These are phyloP conservation scores for Athalia rosae DNA, from an alignment of 2,888 invertebrate genomes.

Conservation along the genomic window DNA sequence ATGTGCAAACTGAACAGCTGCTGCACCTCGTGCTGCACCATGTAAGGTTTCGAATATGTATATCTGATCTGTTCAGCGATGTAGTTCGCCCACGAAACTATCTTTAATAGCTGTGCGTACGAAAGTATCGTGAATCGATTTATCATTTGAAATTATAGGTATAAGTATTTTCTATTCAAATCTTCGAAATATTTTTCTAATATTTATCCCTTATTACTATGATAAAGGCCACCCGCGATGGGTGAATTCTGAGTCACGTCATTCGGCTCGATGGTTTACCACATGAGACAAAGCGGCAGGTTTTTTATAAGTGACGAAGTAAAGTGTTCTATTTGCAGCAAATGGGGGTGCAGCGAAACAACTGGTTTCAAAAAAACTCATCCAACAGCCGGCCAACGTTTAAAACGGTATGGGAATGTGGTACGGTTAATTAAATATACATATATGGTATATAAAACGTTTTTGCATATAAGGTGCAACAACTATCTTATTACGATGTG, in stretches of 20 bases:
- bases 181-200: background rate
- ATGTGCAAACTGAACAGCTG: slow-evolving; percentile 15
- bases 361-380: slow-evolving; percentile 33
- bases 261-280: background rate
- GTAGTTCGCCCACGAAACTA: no score
- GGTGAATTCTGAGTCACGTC: background rate
- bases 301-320: background rate
- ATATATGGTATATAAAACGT: background rate
- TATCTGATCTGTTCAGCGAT: no score
- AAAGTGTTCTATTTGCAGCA: slow-evolving; percentile 42
- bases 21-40: background rate
- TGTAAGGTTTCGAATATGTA: no score
- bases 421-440: slow-evolving; percentile 29
- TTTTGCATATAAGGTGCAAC: background rate
- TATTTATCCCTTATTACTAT: background rate
- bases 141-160: no score
- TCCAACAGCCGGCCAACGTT: slow-evolving; percentile 3
- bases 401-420: slow-evolving; percentile 26
- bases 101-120: no score
- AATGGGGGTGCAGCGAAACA: slow-evolving; percentile 41
- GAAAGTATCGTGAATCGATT: no score
- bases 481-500: no score
- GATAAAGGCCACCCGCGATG: background rate
- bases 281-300: slow-evolving; percentile 21
- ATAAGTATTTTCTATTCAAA: background rate